Conservation (phyloP, 1,140 invertebrate species). For the Antheraea mylitta region DNA sequence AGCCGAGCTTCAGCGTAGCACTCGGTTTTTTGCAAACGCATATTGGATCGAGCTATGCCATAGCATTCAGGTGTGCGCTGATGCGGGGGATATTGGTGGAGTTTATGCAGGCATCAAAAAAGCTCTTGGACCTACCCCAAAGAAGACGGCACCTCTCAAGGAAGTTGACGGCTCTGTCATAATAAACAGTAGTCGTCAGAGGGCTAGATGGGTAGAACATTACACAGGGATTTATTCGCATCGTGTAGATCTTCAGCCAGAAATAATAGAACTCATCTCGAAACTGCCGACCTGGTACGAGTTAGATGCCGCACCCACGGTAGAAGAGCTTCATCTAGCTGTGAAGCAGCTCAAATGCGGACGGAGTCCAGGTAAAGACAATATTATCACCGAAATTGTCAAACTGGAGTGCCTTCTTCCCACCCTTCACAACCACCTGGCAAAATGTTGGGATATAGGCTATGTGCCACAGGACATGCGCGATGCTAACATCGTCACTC, state of each 20-base stretch:
- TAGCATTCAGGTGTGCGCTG: too few relatives aligned
- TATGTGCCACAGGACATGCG: conserved; percentile 21
- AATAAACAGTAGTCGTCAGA: conserved; percentile 13
- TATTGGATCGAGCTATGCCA: too few relatives aligned
- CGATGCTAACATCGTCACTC: conserved; percentile 19
- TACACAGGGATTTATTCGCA: conserved; percentile 19
- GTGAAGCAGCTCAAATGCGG: conserved; percentile 18
- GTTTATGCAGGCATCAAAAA: too few relatives aligned
- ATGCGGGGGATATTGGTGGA: too few relatives aligned
- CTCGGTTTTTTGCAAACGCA: too few relatives aligned
- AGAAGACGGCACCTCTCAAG: conserved; percentile 29
- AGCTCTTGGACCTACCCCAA: background rate
- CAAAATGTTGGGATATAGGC: conserved; percentile 19
- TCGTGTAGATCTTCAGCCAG: conserved; percentile 12
- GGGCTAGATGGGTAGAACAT: conserved; percentile 22
- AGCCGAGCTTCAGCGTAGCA: too few relatives aligned
- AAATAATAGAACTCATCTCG: conserved; percentile 8
- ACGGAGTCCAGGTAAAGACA: conserved; percentile 19
- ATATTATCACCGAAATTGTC: conserved; percentile 15
- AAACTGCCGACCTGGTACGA: conserved; percentile 14
- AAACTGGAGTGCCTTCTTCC: conserved; percentile 16
- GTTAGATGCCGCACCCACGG: conserved; percentile 17
- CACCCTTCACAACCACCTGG: conserved; percentile 15
- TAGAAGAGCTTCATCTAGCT: conserved; percentile 14
- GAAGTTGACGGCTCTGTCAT: conserved; percentile 23